A percentile compares a stretch with the other conserved stretches of the same genome.
These are phyloP conservation scores for Drosophila meridionalis DNA, from an alignment of 2,888 invertebrate genomes.

Conservation along the genomic window DNA sequence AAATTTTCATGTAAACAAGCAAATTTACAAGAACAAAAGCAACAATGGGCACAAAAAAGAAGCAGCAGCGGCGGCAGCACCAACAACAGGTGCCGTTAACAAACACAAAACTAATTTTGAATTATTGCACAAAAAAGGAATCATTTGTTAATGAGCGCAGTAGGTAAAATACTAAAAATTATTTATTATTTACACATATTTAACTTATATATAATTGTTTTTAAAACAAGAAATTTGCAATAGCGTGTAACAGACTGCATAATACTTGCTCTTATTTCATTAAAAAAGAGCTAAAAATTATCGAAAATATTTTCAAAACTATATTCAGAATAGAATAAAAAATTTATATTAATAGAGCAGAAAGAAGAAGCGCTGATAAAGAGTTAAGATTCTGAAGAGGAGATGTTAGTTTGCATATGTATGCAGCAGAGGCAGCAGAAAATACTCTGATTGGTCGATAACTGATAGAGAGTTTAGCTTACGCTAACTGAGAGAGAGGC, in stretches of 20 bases:
- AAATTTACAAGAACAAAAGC: slow-evolving; percentile 59
- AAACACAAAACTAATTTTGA: slow-evolving; percentile 36
- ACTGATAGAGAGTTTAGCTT: no score
- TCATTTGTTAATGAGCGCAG: slow-evolving; percentile 1
- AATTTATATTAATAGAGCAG: no score
- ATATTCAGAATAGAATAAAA: no score
- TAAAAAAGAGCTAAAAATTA: no score
- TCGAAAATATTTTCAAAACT: no score
- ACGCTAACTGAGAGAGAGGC: no score
- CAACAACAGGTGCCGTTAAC: slow-evolving; percentile 51
- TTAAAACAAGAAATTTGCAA: not conserved
- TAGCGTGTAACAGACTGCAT: no score
- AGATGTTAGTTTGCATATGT: no score
- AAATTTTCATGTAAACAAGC: slow-evolving; percentile 68
- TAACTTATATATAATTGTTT: not conserved
- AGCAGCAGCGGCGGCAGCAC: slow-evolving; percentile 8
- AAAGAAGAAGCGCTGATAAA: no score
- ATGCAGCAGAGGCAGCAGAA: no score
- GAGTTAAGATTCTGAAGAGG: no score
- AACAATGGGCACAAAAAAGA: slow-evolving; percentile 5
- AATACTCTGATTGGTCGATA: no score
- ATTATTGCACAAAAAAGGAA: slow-evolving; percentile 23
- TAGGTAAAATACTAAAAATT: not conserved
- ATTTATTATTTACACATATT: not conserved
- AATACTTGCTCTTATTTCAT: not conserved